These are phyloP conservation scores for Lagenorhynchus albirostris DNA, from an alignment of 2,113 vertebrate genomes.

Conservation along the genomic window DNA sequence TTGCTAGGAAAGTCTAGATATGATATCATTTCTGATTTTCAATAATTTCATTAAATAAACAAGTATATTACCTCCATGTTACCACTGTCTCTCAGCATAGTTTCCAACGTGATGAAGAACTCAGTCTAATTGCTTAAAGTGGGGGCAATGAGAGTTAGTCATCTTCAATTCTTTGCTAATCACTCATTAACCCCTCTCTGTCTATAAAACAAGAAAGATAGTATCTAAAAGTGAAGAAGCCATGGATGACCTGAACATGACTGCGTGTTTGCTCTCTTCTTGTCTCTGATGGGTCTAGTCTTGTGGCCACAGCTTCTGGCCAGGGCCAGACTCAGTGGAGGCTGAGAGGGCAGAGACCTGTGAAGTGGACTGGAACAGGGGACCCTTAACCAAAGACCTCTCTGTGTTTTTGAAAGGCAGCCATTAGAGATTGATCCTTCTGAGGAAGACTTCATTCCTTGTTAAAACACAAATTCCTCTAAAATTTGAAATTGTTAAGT, in stretches of 20 bases:
- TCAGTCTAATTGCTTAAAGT: constrained; percentile 47
- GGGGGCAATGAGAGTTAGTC: not conserved
- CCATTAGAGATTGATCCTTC: not conserved
- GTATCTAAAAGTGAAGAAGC: not conserved
- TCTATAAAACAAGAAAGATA: not conserved
- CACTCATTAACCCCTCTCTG: not conserved
- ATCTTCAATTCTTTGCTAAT: constrained; percentile 35
- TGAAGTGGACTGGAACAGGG: not conserved
- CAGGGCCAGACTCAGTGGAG: not conserved
- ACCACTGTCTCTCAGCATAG: constrained; percentile 29
- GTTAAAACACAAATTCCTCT: not conserved
- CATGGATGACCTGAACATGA: not conserved
- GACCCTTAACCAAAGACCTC: not conserved
- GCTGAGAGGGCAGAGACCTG: not conserved
- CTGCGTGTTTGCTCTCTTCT: not conserved
- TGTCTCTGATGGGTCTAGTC: not conserved
- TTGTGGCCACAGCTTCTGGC: not conserved
- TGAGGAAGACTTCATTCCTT: not conserved
- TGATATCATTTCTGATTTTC: constrained; percentile 76
- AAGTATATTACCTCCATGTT: constrained; percentile 66
- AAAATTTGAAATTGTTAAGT: not conserved
- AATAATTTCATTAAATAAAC: constrained; percentile 75
- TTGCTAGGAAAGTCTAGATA: constrained; percentile 74
- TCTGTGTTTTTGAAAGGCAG: not conserved
- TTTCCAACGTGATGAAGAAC: constrained; percentile 42